Base-by-base conservation (phyloP, 2,113 vertebrate species). In the Probosciger aterrimus region DNA sequence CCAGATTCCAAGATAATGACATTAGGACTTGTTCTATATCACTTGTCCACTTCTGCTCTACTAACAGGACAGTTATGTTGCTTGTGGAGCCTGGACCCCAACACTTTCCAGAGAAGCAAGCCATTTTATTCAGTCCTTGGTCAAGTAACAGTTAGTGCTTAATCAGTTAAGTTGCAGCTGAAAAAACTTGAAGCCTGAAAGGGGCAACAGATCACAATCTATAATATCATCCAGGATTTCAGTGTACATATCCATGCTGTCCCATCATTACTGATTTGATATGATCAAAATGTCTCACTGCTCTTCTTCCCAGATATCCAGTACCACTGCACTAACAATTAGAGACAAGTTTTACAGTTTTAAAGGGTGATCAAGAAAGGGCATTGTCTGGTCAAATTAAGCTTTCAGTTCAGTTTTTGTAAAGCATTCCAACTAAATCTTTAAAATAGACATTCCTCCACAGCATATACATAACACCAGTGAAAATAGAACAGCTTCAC, bases 371-470 rank as follows among this genome's bases (percentile, higher is more conserved):
- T 25, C 9, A 11, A 89, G 39, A 83, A 82, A 79, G 53, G 44
- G 25, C 41, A 89, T 53, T 92, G 89, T 91, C 91, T 79, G 25
- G 46, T 94, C 92, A 94, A 85, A 94, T 96, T 77, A 96, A 65
- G 62, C 31, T 70, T 93, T 52, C 41, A 73, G 57, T 57, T 41
- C 57, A 27, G 41, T 27, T 82, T 94, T 23, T 70, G 44, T 59
- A 83, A 89, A 79, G 52, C 77, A 87, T 47, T 82, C 43, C 65
- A 87, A 37, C 33, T 41, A 91, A 50, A 71, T 37, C 83, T 95
- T 91, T 33, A 78, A 65, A 84, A 47, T 43, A 88, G 52, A 84
- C 83, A 73, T 82, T 76, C 57, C 19, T 84, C 69, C 25, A n/a
- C 62, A 91, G 67, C 62, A 87, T 63, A 86, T 69, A 93, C 20